Evolutionary conservation across 2,113 vertebrate species (phyloP).

Genomic region (Campylorhamphus procurvoides): DNA sequence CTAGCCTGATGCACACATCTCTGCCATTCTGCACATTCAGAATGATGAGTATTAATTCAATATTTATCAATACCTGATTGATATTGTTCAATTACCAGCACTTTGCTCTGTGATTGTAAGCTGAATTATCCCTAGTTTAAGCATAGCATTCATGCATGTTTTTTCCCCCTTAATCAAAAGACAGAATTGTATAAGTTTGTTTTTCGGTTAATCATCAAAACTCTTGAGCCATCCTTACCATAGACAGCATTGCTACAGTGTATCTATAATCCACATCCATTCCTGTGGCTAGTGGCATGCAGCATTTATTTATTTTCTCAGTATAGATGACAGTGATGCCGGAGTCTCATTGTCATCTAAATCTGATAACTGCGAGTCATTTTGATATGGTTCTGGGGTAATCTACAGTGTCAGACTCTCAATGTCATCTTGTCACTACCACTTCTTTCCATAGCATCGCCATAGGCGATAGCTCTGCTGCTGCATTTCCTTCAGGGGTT

Average conservation of each 20-base stretch:
- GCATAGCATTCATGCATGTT: background rate
- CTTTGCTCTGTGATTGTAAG: background rate
- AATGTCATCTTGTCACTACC: constrained; percentile 57
- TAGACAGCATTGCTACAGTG: background rate
- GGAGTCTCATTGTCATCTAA: constrained; percentile 53
- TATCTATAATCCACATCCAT: background rate
- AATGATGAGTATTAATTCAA: background rate
- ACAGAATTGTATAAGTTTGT: background rate
- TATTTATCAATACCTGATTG: background rate
- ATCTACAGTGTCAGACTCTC: constrained; percentile 60
- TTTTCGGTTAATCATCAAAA: background rate
- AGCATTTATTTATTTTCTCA: constrained; percentile 50
- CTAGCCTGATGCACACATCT: background rate
- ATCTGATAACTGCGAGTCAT: constrained; percentile 46
- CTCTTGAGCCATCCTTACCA: background rate
- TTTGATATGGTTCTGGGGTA: constrained; percentile 63
- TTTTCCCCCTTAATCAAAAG: background rate
- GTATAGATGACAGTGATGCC: constrained; percentile 39
- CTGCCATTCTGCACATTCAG: background rate
- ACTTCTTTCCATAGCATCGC: constrained; percentile 6
- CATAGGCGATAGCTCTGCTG: constrained; percentile 29
- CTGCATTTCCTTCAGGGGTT: constrained; percentile 10
- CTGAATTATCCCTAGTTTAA: background rate
- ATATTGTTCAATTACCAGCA: background rate
- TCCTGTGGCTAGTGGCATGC: constrained; percentile 8